Evolutionary conservation across 2,797 vertebrate genomes (phyloP).

Genomic region (Parauchenoglanis ngamensis): DNA sequence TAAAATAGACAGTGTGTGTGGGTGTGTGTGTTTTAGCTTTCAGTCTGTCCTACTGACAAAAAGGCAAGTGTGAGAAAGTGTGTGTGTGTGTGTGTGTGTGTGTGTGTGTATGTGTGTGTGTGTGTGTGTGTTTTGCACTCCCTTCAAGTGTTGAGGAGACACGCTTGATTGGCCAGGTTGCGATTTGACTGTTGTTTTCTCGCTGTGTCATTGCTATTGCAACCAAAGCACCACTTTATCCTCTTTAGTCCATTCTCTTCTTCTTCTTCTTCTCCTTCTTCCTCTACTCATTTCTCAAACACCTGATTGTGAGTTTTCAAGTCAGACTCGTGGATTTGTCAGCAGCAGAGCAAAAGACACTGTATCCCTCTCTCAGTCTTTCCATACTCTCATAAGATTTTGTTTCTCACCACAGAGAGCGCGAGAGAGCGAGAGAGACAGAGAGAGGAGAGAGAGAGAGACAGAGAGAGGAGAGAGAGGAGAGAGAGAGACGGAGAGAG

Average conservation of each 20-base stretch:
- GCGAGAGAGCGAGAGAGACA: conserved; percentile 18
- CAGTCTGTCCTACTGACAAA: background rate
- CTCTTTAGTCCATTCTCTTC: background rate
- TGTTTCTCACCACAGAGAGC: conserved; percentile 70
- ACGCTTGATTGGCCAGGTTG: conserved; percentile 82
- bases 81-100: background rate
- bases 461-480: too few relatives aligned
- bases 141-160: conserved; percentile 69
- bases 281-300: conserved; percentile 71
- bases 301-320: conserved; percentile 95
- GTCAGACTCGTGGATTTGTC: conserved; percentile 82
- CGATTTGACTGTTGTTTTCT: conserved; percentile 89
- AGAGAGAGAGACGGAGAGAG: background rate
- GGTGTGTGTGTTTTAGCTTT: background rate
- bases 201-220: conserved; percentile 92
- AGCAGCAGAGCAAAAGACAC: conserved; percentile 86
- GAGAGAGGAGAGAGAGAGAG: too few relatives aligned
- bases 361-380: conserved; percentile 87
- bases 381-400: conserved; percentile 79
- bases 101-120: conserved; percentile 42
- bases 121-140: conserved; percentile 74
- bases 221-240: conserved; percentile 66
- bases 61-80: background rate
- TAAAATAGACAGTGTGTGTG: background rate
- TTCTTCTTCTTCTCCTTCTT: conserved; percentile 31